A percentile compares a stretch with the other conserved stretches of the same genome.
phyloP scores from a whole-genome alignment of 2,797 vertebrate species.

The Eremophila alpestris region DNA sequence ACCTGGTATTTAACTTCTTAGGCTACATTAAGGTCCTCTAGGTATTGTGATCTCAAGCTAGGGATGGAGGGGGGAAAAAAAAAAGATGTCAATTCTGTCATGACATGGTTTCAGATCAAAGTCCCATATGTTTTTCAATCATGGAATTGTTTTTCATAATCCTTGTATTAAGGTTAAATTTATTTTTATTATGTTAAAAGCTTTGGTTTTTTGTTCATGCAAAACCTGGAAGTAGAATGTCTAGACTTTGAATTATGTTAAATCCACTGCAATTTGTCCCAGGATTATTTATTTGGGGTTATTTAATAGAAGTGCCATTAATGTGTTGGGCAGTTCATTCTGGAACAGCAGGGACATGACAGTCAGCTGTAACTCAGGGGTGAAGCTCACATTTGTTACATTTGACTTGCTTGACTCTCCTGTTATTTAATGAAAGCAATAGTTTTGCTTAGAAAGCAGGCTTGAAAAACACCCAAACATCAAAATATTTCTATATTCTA shows the following conservation, averaged over 20 bases:
- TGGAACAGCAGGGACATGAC: not conserved
- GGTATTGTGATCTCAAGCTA: not conserved
- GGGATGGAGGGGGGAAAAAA: not conserved
- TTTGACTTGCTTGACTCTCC: not conserved
- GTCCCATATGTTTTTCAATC: conserved; percentile 46
- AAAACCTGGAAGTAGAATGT: conserved; percentile 44
- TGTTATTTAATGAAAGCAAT: not conserved
- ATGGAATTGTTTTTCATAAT: conserved; percentile 46
- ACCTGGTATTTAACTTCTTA: not conserved
- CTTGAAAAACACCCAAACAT: not conserved
- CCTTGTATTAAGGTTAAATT: conserved; percentile 62
- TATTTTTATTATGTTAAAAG: conserved; percentile 59
- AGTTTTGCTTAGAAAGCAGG: not conserved
- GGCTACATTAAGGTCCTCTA: not conserved
- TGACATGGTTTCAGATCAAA: conserved; percentile 2
- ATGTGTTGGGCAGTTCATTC: not conserved
- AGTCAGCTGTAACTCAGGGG: not conserved
- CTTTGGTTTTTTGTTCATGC: not conserved
- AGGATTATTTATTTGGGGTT: conserved; percentile 49
- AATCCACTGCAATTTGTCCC: conserved; percentile 43
- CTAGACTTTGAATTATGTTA: conserved; percentile 63
- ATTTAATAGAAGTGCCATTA: not conserved
- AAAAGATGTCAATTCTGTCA: not conserved
- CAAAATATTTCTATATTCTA: not conserved
- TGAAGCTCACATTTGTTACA: not conserved